Conservation (phyloP, 2,113 vertebrate species). For the Uropsilus gracilis region DNA sequence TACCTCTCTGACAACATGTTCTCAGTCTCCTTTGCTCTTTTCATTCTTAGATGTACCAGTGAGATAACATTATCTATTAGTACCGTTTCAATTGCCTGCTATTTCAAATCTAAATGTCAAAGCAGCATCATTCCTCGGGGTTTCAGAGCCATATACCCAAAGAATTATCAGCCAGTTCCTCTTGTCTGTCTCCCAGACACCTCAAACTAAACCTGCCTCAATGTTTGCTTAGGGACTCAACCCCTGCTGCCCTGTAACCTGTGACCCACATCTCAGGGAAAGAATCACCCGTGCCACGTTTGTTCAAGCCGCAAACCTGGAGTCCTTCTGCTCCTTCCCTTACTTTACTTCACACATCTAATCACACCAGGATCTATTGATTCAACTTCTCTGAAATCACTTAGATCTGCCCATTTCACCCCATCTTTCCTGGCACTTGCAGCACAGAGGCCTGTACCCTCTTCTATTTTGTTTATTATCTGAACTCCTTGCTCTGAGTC, state of each 20-base stretch:
- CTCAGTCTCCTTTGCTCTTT: neutral
- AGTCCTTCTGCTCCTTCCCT: neutral
- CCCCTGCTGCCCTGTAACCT: neutral
- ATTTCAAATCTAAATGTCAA: neutral
- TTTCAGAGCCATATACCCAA: neutral
- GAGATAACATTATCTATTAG: neutral
- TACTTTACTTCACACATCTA: neutral
- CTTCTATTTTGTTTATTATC: neutral
- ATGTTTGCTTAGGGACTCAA: neutral
- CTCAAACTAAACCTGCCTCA: neutral
- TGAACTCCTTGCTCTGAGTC: neutral
- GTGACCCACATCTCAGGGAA: neutral
- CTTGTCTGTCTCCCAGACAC: neutral
- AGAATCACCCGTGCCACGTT: neutral
- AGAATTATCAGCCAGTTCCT: neutral
- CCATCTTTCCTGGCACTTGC: fast-evolving
- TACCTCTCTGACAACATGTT: neutral
- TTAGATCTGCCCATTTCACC: neutral
- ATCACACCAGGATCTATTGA: neutral
- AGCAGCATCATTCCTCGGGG: neutral
- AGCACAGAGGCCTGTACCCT: neutral
- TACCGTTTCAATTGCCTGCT: conserved; percentile 2
- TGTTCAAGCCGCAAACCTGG: neutral
- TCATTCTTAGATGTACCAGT: conserved; percentile 2
- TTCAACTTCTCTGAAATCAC: neutral